Conservation (phyloP, 2,888 invertebrate species). For the Carabus problematicus region DNA sequence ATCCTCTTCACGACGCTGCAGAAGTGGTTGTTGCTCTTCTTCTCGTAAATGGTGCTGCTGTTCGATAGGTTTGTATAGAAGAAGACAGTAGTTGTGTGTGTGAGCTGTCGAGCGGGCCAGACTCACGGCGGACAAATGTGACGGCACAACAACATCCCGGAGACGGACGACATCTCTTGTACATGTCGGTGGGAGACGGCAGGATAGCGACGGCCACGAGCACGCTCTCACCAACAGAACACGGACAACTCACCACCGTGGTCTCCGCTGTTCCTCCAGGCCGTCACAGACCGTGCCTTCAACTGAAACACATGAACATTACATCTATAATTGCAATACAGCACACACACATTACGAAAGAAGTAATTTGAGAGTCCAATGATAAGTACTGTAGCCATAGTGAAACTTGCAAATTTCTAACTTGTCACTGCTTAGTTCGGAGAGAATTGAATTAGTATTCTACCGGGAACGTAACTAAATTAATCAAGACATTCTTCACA, state of each 20-base stretch:
- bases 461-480: no score
- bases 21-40: neutral
- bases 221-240: slow-evolving; percentile 75
- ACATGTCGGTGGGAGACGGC: slow-evolving; percentile 6
- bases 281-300: slow-evolving; percentile 77
- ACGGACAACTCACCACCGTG: slow-evolving; percentile 79
- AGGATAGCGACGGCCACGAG: neutral
- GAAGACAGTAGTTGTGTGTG: neutral
- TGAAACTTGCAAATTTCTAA: no score
- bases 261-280: slow-evolving; percentile 75
- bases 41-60: slow-evolving; percentile 9
- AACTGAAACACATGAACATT: slow-evolving; percentile 64
- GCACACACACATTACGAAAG: no score
- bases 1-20: no score
- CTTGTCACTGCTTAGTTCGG: no score
- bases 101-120: neutral
- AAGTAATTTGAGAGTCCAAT: no score
- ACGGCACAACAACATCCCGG: slow-evolving; percentile 9
- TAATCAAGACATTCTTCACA: no score
- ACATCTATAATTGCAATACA: no score
- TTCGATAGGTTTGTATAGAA: slow-evolving; percentile 3
- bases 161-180: slow-evolving; percentile 10
- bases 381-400: no score
- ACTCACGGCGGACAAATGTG: slow-evolving; percentile 1
- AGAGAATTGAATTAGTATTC: no score